Percentiles rank a stretch among this genome's conserved stretches.
Evolutionary conservation across 2,113 vertebrate species (phyloP).

Genomic region (Peromyscus leucopus): DNA sequence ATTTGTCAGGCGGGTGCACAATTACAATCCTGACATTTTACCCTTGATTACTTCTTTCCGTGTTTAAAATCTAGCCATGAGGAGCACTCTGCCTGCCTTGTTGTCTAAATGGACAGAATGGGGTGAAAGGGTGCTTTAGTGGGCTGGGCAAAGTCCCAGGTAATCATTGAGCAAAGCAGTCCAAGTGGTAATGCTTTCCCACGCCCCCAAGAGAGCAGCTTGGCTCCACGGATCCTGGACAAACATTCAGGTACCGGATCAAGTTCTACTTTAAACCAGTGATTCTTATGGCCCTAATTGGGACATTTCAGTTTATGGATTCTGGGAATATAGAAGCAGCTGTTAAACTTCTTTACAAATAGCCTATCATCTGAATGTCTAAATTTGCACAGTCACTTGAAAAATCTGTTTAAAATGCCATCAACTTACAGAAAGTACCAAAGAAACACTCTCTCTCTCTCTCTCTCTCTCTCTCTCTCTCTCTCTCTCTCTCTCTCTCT

Average conservation of each 20-base stretch:
- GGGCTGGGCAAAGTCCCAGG: constrained; percentile 7
- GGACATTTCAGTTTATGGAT: constrained; percentile 25
- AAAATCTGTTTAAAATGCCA: constrained; percentile 11
- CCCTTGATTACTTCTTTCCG: not conserved
- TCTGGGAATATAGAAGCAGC: not conserved
- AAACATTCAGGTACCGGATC: not conserved
- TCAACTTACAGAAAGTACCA: not conserved
- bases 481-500: not conserved
- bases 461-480: not conserved
- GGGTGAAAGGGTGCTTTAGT: not conserved
- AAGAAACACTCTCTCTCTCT: not conserved
- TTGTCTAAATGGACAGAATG: not conserved
- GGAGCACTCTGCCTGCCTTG: not conserved
- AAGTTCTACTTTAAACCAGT: constrained; percentile 41
- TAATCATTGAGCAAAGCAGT: not conserved
- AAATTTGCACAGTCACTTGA: constrained; percentile 36
- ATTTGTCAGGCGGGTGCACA: constrained; percentile 62
- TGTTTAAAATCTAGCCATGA: constrained; percentile 20
- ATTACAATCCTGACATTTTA: constrained; percentile 49
- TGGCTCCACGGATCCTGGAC: not conserved
- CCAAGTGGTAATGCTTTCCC: not conserved
- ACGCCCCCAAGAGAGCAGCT: not conserved
- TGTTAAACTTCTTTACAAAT: constrained; percentile 5
- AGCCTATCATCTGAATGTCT: not conserved
- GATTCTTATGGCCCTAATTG: not conserved